phyloP scores from a whole-genome alignment of 2,113 vertebrate species.

The Synodontis membranacea region DNA sequence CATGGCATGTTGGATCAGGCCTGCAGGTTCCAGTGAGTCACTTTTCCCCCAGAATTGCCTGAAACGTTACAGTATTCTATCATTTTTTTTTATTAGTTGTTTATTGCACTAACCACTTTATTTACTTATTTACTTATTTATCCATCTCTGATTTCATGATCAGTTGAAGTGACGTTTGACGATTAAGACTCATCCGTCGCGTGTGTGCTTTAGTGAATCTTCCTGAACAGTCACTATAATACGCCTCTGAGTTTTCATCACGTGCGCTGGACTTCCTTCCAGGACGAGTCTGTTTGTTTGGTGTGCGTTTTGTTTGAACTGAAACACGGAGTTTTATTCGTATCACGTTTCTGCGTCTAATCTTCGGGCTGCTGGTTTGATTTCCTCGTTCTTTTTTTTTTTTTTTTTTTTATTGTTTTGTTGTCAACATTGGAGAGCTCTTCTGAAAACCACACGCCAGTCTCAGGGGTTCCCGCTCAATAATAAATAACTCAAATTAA shows the following conservation, averaged over 20 bases:
- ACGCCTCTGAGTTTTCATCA: background rate
- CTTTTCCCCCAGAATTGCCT: background rate
- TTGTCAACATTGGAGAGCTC: background rate
- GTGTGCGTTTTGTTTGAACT: background rate
- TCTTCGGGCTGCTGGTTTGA: conserved; percentile 5
- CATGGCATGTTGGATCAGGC: conserved; percentile 14
- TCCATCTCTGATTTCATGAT: background rate
- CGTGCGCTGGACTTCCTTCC: background rate
- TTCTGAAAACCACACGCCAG: background rate
- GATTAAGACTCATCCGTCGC: background rate
- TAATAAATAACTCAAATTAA: background rate
- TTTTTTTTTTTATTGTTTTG: background rate
- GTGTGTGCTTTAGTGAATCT: background rate
- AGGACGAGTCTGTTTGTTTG: background rate
- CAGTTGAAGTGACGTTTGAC: background rate
- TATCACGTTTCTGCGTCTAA: background rate
- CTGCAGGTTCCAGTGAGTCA: conserved; percentile 30
- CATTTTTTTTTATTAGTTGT: background rate
- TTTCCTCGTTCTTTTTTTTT: background rate
- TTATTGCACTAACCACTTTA: background rate
- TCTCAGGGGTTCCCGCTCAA: background rate
- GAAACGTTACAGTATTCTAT: background rate
- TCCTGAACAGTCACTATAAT: background rate
- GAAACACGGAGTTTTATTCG: background rate
- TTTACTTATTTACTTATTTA: no score